A percentile compares a stretch with the other conserved stretches of the same genome.
Conservation (phyloP, 1,140 invertebrate genomes). For the Heterodera carotae region DNA sequence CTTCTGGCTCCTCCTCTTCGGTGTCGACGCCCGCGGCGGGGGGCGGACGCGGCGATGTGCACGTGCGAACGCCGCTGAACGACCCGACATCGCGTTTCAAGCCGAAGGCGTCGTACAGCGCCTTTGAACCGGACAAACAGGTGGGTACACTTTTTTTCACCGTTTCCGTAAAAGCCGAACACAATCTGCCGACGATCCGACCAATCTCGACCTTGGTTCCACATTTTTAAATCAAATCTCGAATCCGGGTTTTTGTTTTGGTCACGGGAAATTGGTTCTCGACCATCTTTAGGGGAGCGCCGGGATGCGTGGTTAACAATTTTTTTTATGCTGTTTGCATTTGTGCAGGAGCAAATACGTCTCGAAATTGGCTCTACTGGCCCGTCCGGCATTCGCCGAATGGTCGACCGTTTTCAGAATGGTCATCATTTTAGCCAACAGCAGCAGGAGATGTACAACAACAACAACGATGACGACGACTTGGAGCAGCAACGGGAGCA, state of each 20-base stretch:
- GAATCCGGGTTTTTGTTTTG: too few species aligned
- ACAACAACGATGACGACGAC: not conserved
- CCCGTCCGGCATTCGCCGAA: slow-evolving; percentile 8
- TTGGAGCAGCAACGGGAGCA: not conserved
- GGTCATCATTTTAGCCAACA: not conserved
- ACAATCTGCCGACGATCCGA: too few species aligned
- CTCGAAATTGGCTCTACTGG: slow-evolving; percentile 22
- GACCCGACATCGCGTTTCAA: slow-evolving; percentile 24
- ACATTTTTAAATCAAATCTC: too few species aligned
- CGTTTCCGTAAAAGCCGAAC: too few species aligned
- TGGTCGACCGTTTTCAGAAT: slow-evolving; percentile 24
- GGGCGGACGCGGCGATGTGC: slow-evolving; percentile 19
- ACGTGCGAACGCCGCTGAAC: slow-evolving; percentile 29
- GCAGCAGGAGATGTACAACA: slow-evolving; percentile 7
- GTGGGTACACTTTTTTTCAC: too few species aligned
- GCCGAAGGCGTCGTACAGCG: slow-evolving; percentile 17
- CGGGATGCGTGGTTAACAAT: too few species aligned
- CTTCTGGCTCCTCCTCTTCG: not conserved
- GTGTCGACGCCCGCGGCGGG: not conserved
- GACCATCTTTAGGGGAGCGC: too few species aligned
- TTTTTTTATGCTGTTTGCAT: too few species aligned
- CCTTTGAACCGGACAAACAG: slow-evolving; percentile 31
- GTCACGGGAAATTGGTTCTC: too few species aligned
- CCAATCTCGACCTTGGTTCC: too few species aligned
- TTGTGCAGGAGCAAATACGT: slow-evolving; percentile 14